Evolutionary conservation across 2,888 invertebrate species (phyloP), one percentile per base, ranked within the genome.

Genomic region (Pegoplata infirma): DNA sequence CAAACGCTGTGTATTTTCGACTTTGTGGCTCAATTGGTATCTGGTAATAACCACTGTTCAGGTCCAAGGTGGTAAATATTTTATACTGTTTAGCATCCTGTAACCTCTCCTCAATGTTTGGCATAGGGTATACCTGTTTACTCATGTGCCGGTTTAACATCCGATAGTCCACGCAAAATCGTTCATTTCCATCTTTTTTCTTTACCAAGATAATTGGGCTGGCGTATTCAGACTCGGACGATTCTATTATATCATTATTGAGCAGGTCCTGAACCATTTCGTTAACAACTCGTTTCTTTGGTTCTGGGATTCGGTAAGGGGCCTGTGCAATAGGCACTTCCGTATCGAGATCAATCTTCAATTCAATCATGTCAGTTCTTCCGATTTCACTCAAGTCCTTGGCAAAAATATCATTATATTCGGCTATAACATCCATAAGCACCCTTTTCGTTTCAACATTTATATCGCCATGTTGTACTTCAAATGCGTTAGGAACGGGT

Each of bases 1-100:
- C 47, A 8, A 81, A 81, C 0, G 80, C 71, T 7, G 71, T 79
- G 28, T 55, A 81, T 36, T 79, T 79, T 14, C 68, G 16, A 5
- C 59, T 40, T 2, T 63, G 25, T 1, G 46, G 17, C 1, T 59
- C 59, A 7, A 80, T 53, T 17, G 55, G 47, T 14, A 76, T 67
- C 14, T 81, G 74, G n/a, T 78, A 81, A 21, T 79, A 81, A 1
- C 73, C 80, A 8, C 56, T 76, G 56, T 75, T 80, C 36, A 81
- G 49, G 17, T 77, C 81, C 4, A 80, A 25, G 6, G 56, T 53
- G 16, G 67, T 36, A 46, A 80, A 71, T 21, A 55, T 46, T 28
- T 44, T 56, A 14, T 51, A 79, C 8, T 46, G 40, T 14, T 16
- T 76, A 3, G 68, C 71, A 3, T 32, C 58, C 5, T 81, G 73